These are phyloP conservation scores for Autographa pulchrina DNA, from an alignment of 2,888 invertebrate species.

Conservation along the genomic window DNA sequence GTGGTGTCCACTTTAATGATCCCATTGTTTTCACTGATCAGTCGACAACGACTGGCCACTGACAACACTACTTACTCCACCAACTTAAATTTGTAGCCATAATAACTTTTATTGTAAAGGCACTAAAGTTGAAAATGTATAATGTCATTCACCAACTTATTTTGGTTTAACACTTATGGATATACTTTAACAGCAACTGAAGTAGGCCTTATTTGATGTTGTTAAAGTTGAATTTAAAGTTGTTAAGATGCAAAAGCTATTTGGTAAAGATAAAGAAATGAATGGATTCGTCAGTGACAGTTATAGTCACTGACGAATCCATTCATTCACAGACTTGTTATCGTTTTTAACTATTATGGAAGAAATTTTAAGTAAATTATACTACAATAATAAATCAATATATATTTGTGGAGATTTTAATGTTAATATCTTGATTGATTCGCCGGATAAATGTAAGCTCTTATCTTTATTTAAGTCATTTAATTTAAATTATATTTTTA, in stretches of 20 bases:
- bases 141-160: not conserved
- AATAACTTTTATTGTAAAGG: constrained; percentile 37
- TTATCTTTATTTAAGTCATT: no score
- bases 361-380: no score
- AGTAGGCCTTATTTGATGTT: constrained; percentile 48
- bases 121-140: constrained; percentile 38
- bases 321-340: no score
- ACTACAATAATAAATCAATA: no score
- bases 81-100: constrained; percentile 26
- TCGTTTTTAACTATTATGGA: no score
- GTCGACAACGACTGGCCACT: constrained; percentile 82
- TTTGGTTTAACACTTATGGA: constrained; percentile 27
- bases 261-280: constrained; percentile 73
- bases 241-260: constrained; percentile 18
- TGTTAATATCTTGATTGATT: no score
- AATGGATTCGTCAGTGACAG: constrained; percentile 80
- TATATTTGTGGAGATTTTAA: no score
- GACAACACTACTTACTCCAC: constrained; percentile 67
- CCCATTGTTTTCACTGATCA: constrained; percentile 81
- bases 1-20: constrained; percentile 84
- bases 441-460: no score
- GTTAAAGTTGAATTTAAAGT: constrained; percentile 63
- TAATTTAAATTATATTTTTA: no score
- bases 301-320: no score
- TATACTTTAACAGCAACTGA: constrained; percentile 24